These are phyloP conservation scores for Oryzias dopingdopingensis DNA, from an alignment of 2,797 vertebrate species.

Conservation along the genomic window DNA sequence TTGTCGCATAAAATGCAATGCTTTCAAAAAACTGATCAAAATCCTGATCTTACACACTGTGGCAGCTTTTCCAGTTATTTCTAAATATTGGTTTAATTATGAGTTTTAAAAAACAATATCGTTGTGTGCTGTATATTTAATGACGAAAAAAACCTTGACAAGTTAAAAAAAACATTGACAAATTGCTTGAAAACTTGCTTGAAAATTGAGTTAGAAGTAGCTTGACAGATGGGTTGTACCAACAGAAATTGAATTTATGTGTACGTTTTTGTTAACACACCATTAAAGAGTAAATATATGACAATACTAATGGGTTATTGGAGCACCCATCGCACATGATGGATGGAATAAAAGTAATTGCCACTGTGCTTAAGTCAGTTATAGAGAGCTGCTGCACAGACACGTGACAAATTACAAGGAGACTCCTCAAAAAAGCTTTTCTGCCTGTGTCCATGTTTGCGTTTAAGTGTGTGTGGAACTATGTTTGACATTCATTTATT, in stretches of 20 bases:
- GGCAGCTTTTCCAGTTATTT: too few species aligned
- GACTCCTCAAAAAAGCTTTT: constrained; percentile 33
- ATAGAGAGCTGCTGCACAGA: constrained; percentile 35
- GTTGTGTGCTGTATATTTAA: too few species aligned
- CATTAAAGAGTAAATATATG: constrained; percentile 71
- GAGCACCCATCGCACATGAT: constrained; percentile 62
- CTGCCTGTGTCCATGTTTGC: constrained; percentile 11
- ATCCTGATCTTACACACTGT: too few species aligned
- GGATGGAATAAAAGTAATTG: constrained; percentile 73
- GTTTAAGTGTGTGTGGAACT: constrained; percentile 15
- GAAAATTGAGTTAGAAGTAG: not conserved
- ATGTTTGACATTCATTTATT: constrained; percentile 52
- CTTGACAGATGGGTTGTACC: constrained; percentile 19
- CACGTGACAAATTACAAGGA: constrained; percentile 41
- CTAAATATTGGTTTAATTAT: too few species aligned
- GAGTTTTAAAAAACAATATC: too few species aligned
- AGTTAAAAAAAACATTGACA: too few species aligned
- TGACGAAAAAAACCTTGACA: too few species aligned
- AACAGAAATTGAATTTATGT: constrained; percentile 36
- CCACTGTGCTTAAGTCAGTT: constrained; percentile 70
- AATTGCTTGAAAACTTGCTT: not conserved
- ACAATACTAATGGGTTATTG: constrained; percentile 61
- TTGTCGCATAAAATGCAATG: too few species aligned
- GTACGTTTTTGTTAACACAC: constrained; percentile 55
- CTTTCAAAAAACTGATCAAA: too few species aligned